Evolutionary conservation across 2,888 invertebrate genomes (phyloP).

Genomic region (Pyrgus malvae): DNA sequence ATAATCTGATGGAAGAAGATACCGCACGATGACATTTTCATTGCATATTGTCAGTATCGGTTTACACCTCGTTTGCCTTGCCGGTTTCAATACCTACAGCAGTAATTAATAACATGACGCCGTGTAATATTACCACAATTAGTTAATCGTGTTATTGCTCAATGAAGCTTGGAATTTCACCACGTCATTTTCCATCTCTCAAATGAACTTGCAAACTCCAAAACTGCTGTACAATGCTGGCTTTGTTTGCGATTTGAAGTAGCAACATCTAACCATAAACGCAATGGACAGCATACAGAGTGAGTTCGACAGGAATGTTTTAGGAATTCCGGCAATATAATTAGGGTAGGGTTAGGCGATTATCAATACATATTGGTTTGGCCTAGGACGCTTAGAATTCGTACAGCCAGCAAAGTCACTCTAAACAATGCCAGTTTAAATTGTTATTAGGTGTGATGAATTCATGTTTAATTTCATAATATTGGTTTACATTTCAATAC

Average conservation of each 20-base stretch:
- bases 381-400: conserved; percentile 45
- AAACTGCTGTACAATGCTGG: conserved; percentile 28
- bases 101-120: conserved; percentile 34
- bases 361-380: conserved; percentile 54
- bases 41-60: not conserved
- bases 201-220: conserved; percentile 7
- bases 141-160: conserved; percentile 36
- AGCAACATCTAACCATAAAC: not conserved
- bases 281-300: conserved; percentile 30
- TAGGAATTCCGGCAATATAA: conserved; percentile 23
- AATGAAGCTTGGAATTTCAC: conserved; percentile 34
- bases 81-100: conserved; percentile 12
- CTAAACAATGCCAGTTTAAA: conserved; percentile 4
- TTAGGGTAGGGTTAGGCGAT: conserved; percentile 43
- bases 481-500: no score
- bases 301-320: conserved; percentile 16
- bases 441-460: not conserved
- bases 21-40: not conserved
- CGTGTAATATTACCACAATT: conserved; percentile 35
- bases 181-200: conserved; percentile 22
- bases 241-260: not conserved
- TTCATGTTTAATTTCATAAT: no score
- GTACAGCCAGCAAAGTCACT: conserved; percentile 39
- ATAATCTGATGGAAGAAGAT: no score
- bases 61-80: conserved; percentile 1